Conservation (phyloP, 2,797 vertebrate genomes). For the Crocodylus rhombifer region DNA sequence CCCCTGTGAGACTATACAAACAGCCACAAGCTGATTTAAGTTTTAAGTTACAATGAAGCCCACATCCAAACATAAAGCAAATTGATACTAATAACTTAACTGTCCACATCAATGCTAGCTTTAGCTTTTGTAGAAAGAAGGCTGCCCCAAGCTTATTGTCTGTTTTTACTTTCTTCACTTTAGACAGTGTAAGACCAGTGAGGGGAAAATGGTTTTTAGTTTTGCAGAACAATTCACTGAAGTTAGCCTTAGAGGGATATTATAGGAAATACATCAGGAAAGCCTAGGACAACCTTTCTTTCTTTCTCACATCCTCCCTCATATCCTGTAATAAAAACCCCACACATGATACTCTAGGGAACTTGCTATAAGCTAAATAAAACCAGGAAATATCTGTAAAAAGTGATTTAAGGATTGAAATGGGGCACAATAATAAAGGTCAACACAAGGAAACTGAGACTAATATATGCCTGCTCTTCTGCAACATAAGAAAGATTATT, state of each 20-base stretch:
- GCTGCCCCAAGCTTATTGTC: accelerated
- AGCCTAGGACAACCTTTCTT: background rate
- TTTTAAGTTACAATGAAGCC: background rate
- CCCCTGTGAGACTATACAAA: background rate
- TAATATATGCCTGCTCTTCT: background rate
- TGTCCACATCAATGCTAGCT: background rate
- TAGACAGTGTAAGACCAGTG: background rate
- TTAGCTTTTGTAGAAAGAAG: background rate
- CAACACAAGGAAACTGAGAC: background rate
- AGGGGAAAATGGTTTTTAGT: background rate
- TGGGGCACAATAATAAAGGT: background rate
- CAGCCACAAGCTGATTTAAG: constrained; percentile 24
- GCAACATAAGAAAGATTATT: background rate
- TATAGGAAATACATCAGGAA: background rate
- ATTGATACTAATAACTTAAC: background rate
- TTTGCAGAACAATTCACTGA: background rate
- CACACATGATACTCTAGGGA: background rate
- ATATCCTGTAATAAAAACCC: background rate
- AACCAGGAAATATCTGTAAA: background rate
- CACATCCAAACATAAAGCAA: background rate
- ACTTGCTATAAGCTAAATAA: background rate
- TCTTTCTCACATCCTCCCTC: background rate
- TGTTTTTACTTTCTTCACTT: background rate
- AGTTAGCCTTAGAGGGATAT: background rate
- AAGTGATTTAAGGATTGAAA: background rate